Base-by-base conservation (phyloP, 2,113 vertebrate species). In the Turdus rufiventris region DNA sequence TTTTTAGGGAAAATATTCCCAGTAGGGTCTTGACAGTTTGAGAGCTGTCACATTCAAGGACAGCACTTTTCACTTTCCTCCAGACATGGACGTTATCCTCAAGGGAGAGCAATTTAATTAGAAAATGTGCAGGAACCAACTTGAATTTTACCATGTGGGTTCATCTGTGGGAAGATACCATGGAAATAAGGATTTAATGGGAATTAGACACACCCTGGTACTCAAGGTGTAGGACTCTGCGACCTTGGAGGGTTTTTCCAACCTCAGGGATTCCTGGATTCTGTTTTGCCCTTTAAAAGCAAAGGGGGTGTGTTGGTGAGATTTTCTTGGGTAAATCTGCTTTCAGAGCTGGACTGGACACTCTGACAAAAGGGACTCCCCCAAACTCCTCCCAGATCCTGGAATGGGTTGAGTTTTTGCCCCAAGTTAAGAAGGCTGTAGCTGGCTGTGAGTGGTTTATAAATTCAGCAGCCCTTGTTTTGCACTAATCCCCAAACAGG, bases 221-320 rank as follows among this genome's bases (percentile, higher is more conserved):
- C 29, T 54, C 2, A 51, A 33, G 81, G 23, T 0, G 6, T 45
- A 84, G 48, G n/a, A 5, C 18, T 65, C 0, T 0, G 2, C 33
- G 67, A 24, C 5, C 36, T 58, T 25, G 60, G 18, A 66, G 23
- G 23, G 6, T 12, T 81, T 67, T 74, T 29, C 76, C 61, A 53
- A 0, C 38, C 61, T 53, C 51, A 21, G 33, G 0, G 8, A 66
- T 60, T 9, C 45, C 10, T 10, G 8, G 15, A 20, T n/a, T 74
- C 28, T 53, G 18, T 29, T 56, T 29, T n/a, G 38, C 38, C 18
- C 33, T 50, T 65, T 42, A 36, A 45, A 61, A 66, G 12, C 15
- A 31, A 23, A 51, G 10, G 12, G 7, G 0, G 28, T 56, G 24
- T 25, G 33, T 79, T 34, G 48, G 11, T 28, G 43, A 33, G 42